phyloP scores from a whole-genome alignment of 2,797 vertebrate species.

The Parauchenoglanis ngamensis region DNA sequence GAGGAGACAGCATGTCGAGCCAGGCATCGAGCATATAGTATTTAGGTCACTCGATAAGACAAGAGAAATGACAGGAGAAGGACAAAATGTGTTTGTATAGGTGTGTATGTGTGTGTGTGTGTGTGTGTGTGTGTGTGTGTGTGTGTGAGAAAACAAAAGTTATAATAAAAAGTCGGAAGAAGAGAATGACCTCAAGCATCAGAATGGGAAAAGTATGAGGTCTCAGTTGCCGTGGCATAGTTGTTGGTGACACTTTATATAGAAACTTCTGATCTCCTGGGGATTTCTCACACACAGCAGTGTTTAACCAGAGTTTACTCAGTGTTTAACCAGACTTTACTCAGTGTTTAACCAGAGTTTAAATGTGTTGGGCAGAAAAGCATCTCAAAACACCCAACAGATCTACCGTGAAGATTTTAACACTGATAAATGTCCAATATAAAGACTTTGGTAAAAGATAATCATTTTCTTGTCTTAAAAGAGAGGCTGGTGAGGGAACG shows the following conservation, averaged over 20 bases:
- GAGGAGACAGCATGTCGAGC: slow-evolving; percentile 10
- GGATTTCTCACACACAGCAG: background rate
- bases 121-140: too few relatives aligned
- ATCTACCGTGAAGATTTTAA: background rate
- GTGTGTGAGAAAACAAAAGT: too few relatives aligned
- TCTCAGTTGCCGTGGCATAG: background rate
- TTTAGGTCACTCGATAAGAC: slow-evolving; percentile 20
- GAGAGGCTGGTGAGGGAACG: background rate
- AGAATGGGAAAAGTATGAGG: background rate
- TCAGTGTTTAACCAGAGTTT: background rate
- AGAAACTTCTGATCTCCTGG: background rate
- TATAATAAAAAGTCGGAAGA: too few relatives aligned
- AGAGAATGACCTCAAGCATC: background rate
- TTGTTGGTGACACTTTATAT: background rate
- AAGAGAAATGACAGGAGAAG: background rate
- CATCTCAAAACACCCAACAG: background rate
- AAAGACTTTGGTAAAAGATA: slow-evolving; percentile 3
- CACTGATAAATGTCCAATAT: background rate
- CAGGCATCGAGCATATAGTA: background rate
- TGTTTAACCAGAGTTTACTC: background rate
- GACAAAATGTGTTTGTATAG: background rate
- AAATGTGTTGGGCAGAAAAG: background rate
- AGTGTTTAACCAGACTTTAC: background rate
- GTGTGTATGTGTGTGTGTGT: too few relatives aligned
- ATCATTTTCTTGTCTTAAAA: too few relatives aligned